phyloP scores from a whole-genome alignment of 2,113 vertebrate species.

The Chinchilla lanigera region DNA sequence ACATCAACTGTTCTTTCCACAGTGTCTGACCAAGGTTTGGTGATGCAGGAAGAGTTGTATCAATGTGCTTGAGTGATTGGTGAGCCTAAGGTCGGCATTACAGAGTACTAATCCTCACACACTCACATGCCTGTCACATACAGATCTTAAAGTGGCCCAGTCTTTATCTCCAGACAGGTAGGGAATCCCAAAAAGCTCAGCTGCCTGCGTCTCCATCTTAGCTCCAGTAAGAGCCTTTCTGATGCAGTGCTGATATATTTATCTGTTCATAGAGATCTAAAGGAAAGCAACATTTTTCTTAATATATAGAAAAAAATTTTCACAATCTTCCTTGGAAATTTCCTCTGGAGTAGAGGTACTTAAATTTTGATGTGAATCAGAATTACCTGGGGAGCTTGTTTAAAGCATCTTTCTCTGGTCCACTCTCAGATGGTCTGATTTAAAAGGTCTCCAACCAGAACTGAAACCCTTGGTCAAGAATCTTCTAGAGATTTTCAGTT shows the following conservation, averaged over 20 bases:
- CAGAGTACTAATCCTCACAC: background rate
- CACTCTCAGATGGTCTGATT: conserved; percentile 39
- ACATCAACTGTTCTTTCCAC: background rate
- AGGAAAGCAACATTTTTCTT: conserved; percentile 43
- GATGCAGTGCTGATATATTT: background rate
- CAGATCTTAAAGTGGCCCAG: accelerated
- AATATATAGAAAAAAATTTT: conserved; percentile 2
- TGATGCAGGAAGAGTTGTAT: background rate
- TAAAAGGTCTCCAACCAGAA: conserved; percentile 55
- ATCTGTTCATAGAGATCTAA: conserved; percentile 49
- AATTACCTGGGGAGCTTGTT: conserved; percentile 43
- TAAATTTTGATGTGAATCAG: conserved; percentile 54
- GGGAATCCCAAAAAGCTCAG: background rate
- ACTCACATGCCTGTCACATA: background rate
- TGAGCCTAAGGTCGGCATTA: background rate
- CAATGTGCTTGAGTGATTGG: background rate
- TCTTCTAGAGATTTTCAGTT: conserved; percentile 53
- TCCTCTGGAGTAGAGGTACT: conserved; percentile 35
- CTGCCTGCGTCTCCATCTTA: background rate
- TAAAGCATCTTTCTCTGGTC: conserved; percentile 15
- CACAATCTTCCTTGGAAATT: conserved; percentile 39
- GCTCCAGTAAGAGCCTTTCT: background rate
- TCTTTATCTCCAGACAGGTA: background rate
- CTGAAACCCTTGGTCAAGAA: conserved; percentile 42
- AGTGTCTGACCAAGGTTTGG: too few species aligned